Evolutionary conservation across 1,140 invertebrate genomes (phyloP).

Genomic region (Chironomus tepperi): DNA sequence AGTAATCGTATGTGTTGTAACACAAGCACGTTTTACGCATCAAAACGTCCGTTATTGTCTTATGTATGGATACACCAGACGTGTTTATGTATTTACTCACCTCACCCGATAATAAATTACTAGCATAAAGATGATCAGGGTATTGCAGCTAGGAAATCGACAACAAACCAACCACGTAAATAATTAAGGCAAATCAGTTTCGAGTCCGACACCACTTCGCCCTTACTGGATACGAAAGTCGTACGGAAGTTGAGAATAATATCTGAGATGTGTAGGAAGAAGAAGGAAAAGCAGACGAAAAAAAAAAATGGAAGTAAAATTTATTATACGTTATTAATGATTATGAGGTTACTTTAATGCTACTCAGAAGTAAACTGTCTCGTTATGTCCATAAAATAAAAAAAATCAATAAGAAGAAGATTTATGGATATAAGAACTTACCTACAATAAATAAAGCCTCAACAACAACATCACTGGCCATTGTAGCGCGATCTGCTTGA

Average conservation of each 20-base stretch:
- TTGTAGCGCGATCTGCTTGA: slow-evolving; percentile 64
- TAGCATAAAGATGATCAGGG: slow-evolving; percentile 92
- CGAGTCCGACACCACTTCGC: slow-evolving; percentile 93
- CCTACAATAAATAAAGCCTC: slow-evolving; percentile 92
- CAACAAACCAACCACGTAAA: slow-evolving; percentile 89
- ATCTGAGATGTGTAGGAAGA: slow-evolving; percentile 56
- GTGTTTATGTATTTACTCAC: slow-evolving; percentile 47
- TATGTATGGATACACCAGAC: no score
- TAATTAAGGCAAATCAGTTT: slow-evolving; percentile 84
- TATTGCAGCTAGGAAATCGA: slow-evolving; percentile 89
- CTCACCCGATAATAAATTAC: slow-evolving; percentile 73
- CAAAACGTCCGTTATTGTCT: no score
- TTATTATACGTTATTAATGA: slow-evolving; percentile 28
- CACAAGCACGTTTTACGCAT: no score
- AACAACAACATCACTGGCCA: slow-evolving; percentile 88
- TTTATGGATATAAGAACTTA: slow-evolving; percentile 46
- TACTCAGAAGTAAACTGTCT: no score
- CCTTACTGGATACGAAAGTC: slow-evolving; percentile 96
- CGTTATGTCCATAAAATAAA: no score
- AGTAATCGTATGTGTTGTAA: no score
- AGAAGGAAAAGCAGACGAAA: slow-evolving; percentile 15
- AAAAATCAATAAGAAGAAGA: not conserved
- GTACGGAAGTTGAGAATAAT: slow-evolving; percentile 97
- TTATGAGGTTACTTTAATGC: not conserved
- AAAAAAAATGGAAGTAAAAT: no score